phyloP scores from a whole-genome alignment of 2,113 vertebrate species.

The Lynx canadensis region DNA sequence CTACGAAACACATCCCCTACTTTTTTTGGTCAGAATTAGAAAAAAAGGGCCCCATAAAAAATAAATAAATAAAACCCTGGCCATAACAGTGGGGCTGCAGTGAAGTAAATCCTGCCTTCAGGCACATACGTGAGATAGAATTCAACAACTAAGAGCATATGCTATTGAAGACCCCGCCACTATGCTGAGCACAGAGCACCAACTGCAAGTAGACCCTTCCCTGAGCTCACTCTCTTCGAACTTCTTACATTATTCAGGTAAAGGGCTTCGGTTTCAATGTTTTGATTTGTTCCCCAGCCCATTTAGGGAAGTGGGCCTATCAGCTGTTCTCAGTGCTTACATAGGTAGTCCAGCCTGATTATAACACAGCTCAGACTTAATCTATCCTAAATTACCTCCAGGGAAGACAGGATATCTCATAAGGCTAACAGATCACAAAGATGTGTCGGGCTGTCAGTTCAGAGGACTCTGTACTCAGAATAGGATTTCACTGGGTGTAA shows the following conservation, averaged over 20 bases:
- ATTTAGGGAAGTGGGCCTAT: not conserved
- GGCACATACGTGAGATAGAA: not conserved
- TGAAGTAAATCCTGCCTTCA: not conserved
- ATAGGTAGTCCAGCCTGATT: not conserved
- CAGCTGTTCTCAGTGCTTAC: not conserved
- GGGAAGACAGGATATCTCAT: not conserved
- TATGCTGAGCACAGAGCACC: not conserved
- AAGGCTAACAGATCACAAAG: not conserved
- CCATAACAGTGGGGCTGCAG: not conserved
- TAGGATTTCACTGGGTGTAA: not conserved
- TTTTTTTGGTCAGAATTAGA: not conserved
- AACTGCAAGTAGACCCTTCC: not conserved
- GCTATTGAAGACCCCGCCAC: not conserved
- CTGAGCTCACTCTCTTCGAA: not conserved
- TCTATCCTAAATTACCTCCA: not conserved
- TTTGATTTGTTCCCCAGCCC: not conserved
- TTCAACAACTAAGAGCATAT: not conserved
- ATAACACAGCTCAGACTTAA: not conserved
- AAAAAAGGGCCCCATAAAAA: not conserved
- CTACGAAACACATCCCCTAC: not conserved
- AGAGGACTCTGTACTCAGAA: not conserved
- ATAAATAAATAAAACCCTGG: not conserved
- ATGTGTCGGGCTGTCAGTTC: not conserved
- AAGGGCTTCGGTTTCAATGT: not conserved
- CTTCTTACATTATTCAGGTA: not conserved